These are phyloP conservation scores for Caenorhabditis becei DNA, from an alignment of 2,888 invertebrate species.

Conservation along the genomic window DNA sequence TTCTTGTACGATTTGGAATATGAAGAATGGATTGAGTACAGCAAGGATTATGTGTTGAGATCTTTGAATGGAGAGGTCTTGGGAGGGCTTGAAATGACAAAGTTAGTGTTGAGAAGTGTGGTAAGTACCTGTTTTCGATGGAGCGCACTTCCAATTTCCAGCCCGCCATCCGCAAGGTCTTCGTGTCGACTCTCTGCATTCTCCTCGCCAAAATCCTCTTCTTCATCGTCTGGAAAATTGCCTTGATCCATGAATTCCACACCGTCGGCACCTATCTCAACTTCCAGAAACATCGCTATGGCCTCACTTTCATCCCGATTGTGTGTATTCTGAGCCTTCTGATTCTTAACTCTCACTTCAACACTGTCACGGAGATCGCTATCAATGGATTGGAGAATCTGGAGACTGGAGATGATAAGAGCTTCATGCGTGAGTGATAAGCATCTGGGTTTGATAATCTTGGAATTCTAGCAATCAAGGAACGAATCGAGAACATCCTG, in stretches of 20 bases:
- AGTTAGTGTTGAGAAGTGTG: not conserved
- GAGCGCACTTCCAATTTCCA: not conserved
- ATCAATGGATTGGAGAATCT: not conserved
- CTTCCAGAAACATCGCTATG: slow-evolving; percentile 12
- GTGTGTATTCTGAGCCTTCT: slow-evolving; percentile 16
- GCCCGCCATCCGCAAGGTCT: slow-evolving; percentile 13
- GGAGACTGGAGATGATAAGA: slow-evolving; percentile 7
- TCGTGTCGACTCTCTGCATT: slow-evolving; percentile 17
- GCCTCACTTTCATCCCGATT: slow-evolving; percentile 19
- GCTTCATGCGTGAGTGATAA: slow-evolving; percentile 27
- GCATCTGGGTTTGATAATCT: not conserved
- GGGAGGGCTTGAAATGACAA: slow-evolving; percentile 3
- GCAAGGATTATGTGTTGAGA: slow-evolving; percentile 6
- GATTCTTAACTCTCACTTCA: slow-evolving; percentile 4
- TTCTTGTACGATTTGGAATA: slow-evolving; percentile 4
- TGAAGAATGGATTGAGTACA: not conserved
- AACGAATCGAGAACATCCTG: not conserved
- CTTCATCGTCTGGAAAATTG: slow-evolving; percentile 12
- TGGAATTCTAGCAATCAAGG: slow-evolving; percentile 8
- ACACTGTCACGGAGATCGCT: not conserved
- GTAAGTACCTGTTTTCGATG: not conserved
- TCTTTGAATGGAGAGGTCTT: not conserved
- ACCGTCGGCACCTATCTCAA: not conserved
- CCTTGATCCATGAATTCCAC: not conserved
- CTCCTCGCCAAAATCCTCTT: slow-evolving; percentile 18